Evolutionary conservation across 2,888 invertebrate genomes (phyloP).

Genomic region (Linnaemya vulpina): DNA sequence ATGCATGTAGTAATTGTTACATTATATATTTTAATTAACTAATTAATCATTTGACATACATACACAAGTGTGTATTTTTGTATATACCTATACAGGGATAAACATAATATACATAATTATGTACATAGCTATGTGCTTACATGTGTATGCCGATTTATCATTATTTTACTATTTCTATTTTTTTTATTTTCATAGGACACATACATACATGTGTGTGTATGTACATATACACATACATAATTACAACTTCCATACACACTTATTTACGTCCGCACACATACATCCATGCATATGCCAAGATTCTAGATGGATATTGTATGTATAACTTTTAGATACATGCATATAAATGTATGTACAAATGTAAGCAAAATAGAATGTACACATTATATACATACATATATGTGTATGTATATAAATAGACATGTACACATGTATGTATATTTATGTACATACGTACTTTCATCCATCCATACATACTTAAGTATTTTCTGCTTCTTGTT

Average conservation of each 20-base stretch:
- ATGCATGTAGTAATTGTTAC: not conserved
- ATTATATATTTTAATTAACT: conserved; percentile 37
- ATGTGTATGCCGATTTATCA: too few relatives aligned
- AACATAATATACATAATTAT: too few relatives aligned
- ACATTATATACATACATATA: not conserved
- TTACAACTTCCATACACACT: too few relatives aligned
- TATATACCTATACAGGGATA: too few relatives aligned
- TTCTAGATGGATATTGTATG: too few relatives aligned
- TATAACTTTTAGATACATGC: not conserved
- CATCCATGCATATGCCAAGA: too few relatives aligned
- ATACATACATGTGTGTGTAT: conserved; percentile 4
- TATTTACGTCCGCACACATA: not conserved
- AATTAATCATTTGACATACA: conserved; percentile 41
- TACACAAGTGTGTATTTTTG: too few relatives aligned
- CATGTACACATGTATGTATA: not conserved
- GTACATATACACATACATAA: not conserved
- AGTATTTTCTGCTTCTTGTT: conserved; percentile 31
- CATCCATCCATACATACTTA: not conserved
- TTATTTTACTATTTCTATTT: conserved; percentile 26
- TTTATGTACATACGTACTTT: not conserved
- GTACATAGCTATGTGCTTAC: not conserved
- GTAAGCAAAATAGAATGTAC: too few relatives aligned
- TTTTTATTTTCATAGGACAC: too few relatives aligned
- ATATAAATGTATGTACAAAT: not conserved
- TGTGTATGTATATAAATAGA: not conserved